Evolutionary conservation across 2,113 vertebrate genomes (phyloP).

Genomic region (Vicugna pacos): DNA sequence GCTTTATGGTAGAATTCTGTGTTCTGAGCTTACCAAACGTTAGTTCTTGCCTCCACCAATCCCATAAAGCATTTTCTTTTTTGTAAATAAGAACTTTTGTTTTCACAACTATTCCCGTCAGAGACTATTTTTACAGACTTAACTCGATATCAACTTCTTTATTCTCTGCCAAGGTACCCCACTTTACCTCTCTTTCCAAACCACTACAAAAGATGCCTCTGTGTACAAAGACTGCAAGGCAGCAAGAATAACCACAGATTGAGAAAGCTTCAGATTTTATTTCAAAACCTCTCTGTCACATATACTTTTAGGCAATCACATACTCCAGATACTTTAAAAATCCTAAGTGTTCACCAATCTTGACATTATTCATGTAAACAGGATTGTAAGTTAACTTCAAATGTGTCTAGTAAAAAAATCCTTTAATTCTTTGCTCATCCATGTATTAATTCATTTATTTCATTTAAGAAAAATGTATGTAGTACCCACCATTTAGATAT

Average conservation of each 20-base stretch:
- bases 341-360: neutral
- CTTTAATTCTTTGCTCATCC: neutral
- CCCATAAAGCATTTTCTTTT: neutral
- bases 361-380: neutral
- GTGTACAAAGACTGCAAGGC: neutral
- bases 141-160: neutral
- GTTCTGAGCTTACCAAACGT: neutral
- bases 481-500: neutral
- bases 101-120: neutral
- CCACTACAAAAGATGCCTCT: neutral
- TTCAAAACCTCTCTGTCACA: neutral
- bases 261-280: neutral
- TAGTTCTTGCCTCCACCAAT: neutral
- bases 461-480: neutral
- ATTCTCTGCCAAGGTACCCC: neutral
- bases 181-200: neutral
- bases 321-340: neutral
- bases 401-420: neutral
- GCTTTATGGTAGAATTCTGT: neutral
- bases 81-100: neutral
- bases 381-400: neutral
- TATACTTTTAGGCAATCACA: neutral
- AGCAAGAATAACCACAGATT: neutral
- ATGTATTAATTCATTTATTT: neutral
- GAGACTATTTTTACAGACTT: neutral